phyloP scores from a whole-genome alignment of 2,888 invertebrate species.

The Noctuana brunneofusca region DNA sequence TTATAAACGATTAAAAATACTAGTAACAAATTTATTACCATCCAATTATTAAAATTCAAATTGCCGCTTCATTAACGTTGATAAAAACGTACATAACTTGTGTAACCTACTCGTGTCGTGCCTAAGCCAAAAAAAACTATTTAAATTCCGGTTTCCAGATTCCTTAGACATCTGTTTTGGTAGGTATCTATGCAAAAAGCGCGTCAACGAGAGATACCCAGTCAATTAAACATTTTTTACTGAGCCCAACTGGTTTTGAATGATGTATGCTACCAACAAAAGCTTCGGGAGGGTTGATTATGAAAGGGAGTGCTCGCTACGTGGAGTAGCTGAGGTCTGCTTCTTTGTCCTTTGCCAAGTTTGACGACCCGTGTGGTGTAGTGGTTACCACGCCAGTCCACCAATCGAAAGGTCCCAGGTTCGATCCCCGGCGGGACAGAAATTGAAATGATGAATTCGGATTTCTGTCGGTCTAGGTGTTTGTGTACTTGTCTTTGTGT shows the following conservation, averaged over 20 bases:
- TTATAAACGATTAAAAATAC: too few relatives aligned
- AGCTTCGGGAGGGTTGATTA: constrained; percentile 46
- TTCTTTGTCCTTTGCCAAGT: constrained; percentile 2
- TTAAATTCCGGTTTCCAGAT: background rate
- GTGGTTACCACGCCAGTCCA: too few relatives aligned
- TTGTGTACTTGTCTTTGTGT: too few relatives aligned
- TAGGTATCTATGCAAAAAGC: constrained; percentile 5
- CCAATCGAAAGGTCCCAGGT: too few relatives aligned
- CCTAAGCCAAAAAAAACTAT: background rate
- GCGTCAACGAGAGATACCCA: constrained; percentile 24
- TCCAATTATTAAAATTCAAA: background rate
- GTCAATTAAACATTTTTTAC: constrained; percentile 23
- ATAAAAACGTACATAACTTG: background rate
- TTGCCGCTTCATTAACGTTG: background rate
- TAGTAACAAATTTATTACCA: background rate
- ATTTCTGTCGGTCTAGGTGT: too few relatives aligned
- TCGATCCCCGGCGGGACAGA: too few relatives aligned
- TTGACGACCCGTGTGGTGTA: too few relatives aligned
- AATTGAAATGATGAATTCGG: too few relatives aligned
- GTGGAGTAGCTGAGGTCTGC: constrained; percentile 10
- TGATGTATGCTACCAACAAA: constrained; percentile 39
- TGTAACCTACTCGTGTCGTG: background rate
- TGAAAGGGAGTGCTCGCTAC: constrained; percentile 46
- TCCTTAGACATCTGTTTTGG: constrained; percentile 3
- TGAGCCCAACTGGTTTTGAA: constrained; percentile 24